These are phyloP conservation scores for Hycleus phaleratus DNA, from an alignment of 1,140 invertebrate species.

Conservation along the genomic window DNA sequence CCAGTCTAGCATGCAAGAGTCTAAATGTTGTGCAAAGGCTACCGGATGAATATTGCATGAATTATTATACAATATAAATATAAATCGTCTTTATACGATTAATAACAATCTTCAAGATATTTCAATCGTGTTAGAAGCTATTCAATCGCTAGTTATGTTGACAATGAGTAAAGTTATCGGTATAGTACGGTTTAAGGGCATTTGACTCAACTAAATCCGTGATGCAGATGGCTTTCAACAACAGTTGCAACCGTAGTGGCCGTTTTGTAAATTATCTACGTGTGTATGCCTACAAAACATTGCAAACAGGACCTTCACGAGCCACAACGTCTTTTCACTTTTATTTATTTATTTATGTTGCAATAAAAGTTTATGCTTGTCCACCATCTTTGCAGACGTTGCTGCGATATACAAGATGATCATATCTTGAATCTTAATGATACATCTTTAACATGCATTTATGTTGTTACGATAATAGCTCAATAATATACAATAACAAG, in stretches of 20 bases:
- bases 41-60: constrained; percentile 27
- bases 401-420: not conserved
- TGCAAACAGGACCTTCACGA: not conserved
- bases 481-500: constrained; percentile 3
- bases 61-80: constrained; percentile 11
- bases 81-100: no score
- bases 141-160: no score
- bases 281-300: not conserved
- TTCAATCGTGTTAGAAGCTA: no score
- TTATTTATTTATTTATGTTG: constrained; percentile 1
- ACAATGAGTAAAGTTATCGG: no score
- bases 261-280: not conserved
- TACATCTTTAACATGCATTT: not conserved
- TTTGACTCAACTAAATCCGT: no score
- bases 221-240: no score
- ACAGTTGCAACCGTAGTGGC: not conserved
- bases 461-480: constrained; percentile 3
- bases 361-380: not conserved
- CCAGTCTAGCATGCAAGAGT: constrained; percentile 20
- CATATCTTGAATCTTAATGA: constrained; percentile 5
- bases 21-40: constrained; percentile 18
- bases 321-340: not conserved
- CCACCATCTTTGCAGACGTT: not conserved
- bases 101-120: no score
- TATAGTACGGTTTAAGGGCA: no score